Evolutionary conservation across 2,888 invertebrate species (phyloP).

Genomic region (Plagodis dolabraria): DNA sequence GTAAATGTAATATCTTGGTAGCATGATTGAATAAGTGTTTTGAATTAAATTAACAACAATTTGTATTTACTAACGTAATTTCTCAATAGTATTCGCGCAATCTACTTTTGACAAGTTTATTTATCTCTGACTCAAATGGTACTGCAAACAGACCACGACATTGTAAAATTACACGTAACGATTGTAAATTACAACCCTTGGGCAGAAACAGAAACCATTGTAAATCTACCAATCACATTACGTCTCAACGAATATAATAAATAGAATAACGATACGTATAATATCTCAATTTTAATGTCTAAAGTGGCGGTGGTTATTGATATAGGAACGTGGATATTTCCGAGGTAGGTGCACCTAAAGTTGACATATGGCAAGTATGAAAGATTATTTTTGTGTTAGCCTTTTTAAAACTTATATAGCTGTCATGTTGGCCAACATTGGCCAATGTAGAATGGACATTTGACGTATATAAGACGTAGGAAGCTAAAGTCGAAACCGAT

Average conservation of each 20-base stretch:
- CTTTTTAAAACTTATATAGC: background rate
- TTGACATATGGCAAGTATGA: conserved; percentile 25
- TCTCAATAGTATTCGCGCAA: background rate
- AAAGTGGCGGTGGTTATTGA: conserved; percentile 18
- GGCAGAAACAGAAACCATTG: conserved; percentile 30
- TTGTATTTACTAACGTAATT: background rate
- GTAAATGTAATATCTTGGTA: too few species aligned
- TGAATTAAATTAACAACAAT: conserved; percentile 3
- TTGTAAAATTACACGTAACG: conserved; percentile 9
- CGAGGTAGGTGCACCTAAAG: conserved; percentile 30
- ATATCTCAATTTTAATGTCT: conserved; percentile 51
- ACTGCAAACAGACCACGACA: background rate
- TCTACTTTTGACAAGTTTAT: conserved; percentile 2
- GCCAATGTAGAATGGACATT: background rate
- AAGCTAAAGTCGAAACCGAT: too few species aligned
- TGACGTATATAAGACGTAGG: too few species aligned
- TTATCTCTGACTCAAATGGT: background rate
- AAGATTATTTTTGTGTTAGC: conserved; percentile 13
- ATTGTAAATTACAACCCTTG: conserved; percentile 19
- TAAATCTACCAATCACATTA: conserved; percentile 45
- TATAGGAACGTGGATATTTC: conserved; percentile 21
- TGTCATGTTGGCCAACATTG: background rate
- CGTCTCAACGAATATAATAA: conserved; percentile 43
- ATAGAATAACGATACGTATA: conserved; percentile 42
- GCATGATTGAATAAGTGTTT: background rate